Evolutionary conservation across 2,113 vertebrate species (phyloP), one percentile per base, ranked within the genome.

Genomic region (Menura novaehollandiae): DNA sequence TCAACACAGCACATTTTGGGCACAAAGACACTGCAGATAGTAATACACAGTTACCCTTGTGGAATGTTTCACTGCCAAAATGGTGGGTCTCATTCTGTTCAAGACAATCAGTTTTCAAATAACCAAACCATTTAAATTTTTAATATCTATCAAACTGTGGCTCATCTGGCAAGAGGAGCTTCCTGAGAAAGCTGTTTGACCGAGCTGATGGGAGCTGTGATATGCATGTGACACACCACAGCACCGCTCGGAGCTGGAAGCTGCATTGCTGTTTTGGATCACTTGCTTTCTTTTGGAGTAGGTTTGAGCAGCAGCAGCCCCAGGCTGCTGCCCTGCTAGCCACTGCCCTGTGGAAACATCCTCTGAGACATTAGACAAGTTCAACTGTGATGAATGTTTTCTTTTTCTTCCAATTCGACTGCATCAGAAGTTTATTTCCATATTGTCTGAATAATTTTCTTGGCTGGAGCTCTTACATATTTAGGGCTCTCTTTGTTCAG

Each of bases 111-210:
- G 35, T 91, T 88, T 91, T 84, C 80, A 93, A 85, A 84, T 64
- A 91, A 81, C 47, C 41, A 92, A 81, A 26, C 20, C 18, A 52
- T 87, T 91, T 84, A 51, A 33, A 74, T 91, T 86, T 91, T 80
- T 95, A 69, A 11, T 73, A 75, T 69, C 56, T 73, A 26, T 88
- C 79, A 86, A 80, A 58, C 72, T 91, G 68, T 83, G 75, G 89
- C 53, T 89, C n/a, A 71, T 87, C 60, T 91, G 96, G 87, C 87
- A 91, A 67, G 87, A 72, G 24, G 9, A 27, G 32, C 90, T 94
- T 95, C 92, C 90, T 71, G 81, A 93, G 52, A 85, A 90, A 60
- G 79, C 62, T 73, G 32, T 47, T 43, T 88, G 83, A 64, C 49
- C 4, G 8, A 60, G 41, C 32, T 80, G 83, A 66, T 79, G 49